Base-by-base conservation (phyloP, 2,113 vertebrate species). In the Myotis lucifugus region DNA sequence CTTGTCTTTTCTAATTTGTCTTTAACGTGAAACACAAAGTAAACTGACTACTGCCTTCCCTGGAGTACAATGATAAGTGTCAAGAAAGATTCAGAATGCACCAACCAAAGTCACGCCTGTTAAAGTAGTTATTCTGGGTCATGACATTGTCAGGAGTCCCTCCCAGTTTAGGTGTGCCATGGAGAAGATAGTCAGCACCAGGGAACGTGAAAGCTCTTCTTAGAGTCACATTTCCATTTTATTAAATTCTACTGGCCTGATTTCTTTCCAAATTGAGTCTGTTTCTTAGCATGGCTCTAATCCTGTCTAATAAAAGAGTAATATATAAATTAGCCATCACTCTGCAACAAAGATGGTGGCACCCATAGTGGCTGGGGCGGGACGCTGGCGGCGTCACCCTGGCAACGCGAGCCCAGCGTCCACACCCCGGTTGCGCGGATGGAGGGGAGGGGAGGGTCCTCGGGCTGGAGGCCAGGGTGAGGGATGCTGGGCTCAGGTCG, bases 241-340 rank as follows among this genome's bases (percentile, higher is more conserved):
- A 94, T 95, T 96, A 82, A 88, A 95, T 92, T 93, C 85, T 84
- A 27, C 91, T 94, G 94, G 88, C 50, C 61, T 91, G 54, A 56
- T 88, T 78, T 92, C 52, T 88, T 95, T 95, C 66, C 61, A 84
- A 96, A 94, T 92, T 82, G 74, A 91, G 90, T 96, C 66, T 92
- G 82, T 95, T 88, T 94, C 76, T 95, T 92, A 85, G 66, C 42
- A 78, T 48, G 85, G 64, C 83, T 69, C 69, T 84, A 85, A 90
- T 97, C 46, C 46, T 46, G 11, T 46, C 46, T 11, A 46, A 46
- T 46, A 46, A 46, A 46, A 46, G 46, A 46, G 46, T 46, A 46
- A 46, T 46, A 46, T 11, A 11, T 11, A 46, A 46, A 46, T 46
- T 11, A 46, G 46, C 8, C 46, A 46, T 46, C 46, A 46, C 46